Percentiles rank a stretch among this genome's conserved stretches.
phyloP scores from a whole-genome alignment of 1,140 invertebrate species.

The Ooceraea biroi region DNA sequence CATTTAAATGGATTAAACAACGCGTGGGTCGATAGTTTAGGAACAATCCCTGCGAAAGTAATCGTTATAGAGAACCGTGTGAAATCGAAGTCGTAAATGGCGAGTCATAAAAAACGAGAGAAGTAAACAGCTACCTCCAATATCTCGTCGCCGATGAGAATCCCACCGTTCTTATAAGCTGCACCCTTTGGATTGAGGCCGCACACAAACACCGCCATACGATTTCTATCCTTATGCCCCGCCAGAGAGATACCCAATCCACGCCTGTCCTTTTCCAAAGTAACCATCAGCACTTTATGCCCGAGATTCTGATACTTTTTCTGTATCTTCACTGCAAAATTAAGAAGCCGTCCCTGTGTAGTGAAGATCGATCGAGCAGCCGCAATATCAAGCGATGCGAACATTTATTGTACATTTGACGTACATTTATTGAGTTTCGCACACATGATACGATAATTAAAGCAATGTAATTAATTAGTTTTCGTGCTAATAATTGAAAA shows the following conservation, averaged over 20 bases:
- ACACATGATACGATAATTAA: too few relatives aligned
- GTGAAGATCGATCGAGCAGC: not conserved
- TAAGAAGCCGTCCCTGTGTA: not conserved
- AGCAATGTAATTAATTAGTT: not conserved
- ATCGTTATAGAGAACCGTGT: not conserved
- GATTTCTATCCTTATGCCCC: conserved; percentile 96
- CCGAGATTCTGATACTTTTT: conserved; percentile 95
- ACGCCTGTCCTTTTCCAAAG: conserved; percentile 89
- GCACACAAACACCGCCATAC: conserved; percentile 98
- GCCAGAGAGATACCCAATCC: conserved; percentile 96
- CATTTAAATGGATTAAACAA: conserved; percentile 24
- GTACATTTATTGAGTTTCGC: not conserved
- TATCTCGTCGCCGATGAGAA: conserved; percentile 97
- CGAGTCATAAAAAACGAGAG: not conserved
- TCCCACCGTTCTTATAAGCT: conserved; percentile 90
- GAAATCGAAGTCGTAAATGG: conserved; percentile 34
- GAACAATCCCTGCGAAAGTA: not conserved
- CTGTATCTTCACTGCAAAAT: conserved; percentile 93
- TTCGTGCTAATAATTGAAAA: too few relatives aligned
- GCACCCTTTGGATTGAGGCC: conserved; percentile 96
- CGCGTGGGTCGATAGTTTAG: too few relatives aligned
- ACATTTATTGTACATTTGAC: not conserved
- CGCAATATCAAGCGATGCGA: too few relatives aligned
- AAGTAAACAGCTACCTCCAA: conserved; percentile 90
- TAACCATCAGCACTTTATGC: conserved; percentile 89